Percentiles rank a stretch among this genome's conserved stretches.
Evolutionary conservation across 2,797 vertebrate genomes (phyloP).

Genomic region (Molossus alvarezi): DNA sequence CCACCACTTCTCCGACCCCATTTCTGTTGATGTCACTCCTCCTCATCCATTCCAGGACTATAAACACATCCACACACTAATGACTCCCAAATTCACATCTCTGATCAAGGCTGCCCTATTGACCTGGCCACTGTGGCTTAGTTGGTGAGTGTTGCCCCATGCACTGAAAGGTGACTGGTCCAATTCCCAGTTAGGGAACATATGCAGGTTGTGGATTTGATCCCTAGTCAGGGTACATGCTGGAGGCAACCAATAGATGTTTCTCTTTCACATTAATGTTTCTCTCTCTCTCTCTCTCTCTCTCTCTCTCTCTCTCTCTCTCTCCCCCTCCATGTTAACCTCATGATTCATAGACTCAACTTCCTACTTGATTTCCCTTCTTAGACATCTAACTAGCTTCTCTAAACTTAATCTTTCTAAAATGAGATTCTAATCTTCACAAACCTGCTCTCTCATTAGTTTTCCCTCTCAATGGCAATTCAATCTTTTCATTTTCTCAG

Average conservation of each 20-base stretch:
- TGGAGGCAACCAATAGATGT: not conserved
- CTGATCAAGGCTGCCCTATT: not conserved
- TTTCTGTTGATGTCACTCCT: not conserved
- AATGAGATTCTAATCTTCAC: not conserved
- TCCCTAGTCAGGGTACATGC: not conserved
- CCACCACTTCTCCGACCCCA: not conserved
- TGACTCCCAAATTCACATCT: not conserved
- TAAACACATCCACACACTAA: not conserved
- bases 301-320: not conserved
- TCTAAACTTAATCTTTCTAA: not conserved
- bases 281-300: not conserved
- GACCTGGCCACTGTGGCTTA: not conserved
- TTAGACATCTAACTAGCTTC: not conserved
- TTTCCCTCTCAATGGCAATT: not conserved
- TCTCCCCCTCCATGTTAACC: not conserved
- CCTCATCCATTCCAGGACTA: not conserved
- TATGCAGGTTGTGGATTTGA: not conserved
- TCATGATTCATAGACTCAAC: not conserved
- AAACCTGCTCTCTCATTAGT: not conserved
- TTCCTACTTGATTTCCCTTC: not conserved
- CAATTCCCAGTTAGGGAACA: not conserved
- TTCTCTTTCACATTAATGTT: not conserved
- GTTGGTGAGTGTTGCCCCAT: not conserved
- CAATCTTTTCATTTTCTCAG: not conserved
- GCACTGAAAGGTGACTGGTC: not conserved